These are phyloP conservation scores for Delia radicum DNA, from an alignment of 1,140 invertebrate species.

Conservation along the genomic window DNA sequence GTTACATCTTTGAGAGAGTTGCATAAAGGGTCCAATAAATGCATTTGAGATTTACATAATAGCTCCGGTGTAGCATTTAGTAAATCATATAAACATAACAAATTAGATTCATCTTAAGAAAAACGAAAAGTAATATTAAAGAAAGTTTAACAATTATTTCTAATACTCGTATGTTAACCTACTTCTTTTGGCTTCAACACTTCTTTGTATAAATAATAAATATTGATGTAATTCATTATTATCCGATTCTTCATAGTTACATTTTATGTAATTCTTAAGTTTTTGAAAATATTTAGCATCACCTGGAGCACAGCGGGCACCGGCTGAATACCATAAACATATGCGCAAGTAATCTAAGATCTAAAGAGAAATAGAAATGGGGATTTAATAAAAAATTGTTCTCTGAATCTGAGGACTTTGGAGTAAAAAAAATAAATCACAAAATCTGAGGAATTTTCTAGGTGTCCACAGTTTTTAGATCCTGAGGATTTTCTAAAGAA, in stretches of 20 bases:
- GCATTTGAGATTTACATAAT: slow-evolving; percentile 43
- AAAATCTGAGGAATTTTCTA: too few relatives aligned
- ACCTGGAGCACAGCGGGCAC: slow-evolving; percentile 54
- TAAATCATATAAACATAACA: slow-evolving; percentile 50
- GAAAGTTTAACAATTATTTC: not conserved
- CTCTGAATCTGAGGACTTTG: too few relatives aligned
- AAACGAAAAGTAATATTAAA: not conserved
- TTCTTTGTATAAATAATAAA: slow-evolving; percentile 48
- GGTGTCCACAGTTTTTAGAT: too few relatives aligned
- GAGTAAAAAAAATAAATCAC: too few relatives aligned
- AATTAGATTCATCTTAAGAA: slow-evolving; percentile 41
- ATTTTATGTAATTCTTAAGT: slow-evolving; percentile 42
- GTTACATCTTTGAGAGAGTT: slow-evolving; percentile 52
- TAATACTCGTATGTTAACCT: not conserved
- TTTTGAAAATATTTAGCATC: slow-evolving; percentile 42
- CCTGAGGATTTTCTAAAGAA: too few relatives aligned
- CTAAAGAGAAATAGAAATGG: slow-evolving; percentile 57
- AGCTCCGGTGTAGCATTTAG: slow-evolving; percentile 47
- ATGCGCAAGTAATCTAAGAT: slow-evolving; percentile 76
- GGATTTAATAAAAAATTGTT: not conserved
- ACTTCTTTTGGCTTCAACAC: slow-evolving; percentile 53
- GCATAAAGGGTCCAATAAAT: slow-evolving; percentile 43
- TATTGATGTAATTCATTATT: slow-evolving; percentile 52
- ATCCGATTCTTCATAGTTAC: slow-evolving; percentile 40
- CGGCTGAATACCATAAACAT: slow-evolving; percentile 63